phyloP scores from a whole-genome alignment of 2,797 vertebrate species.

The Sphenopsis melanotis region DNA sequence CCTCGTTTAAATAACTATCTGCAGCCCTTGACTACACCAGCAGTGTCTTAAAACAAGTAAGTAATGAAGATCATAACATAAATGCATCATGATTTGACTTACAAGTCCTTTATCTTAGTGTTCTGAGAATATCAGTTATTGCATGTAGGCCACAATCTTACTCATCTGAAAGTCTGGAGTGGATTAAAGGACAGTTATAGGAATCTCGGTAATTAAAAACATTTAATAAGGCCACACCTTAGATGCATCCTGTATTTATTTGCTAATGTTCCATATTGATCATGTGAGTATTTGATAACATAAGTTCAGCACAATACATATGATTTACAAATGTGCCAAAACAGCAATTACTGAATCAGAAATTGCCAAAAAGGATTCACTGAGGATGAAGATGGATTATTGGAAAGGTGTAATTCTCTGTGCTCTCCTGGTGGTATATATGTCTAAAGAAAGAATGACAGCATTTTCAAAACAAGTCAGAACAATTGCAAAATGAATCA shows the following conservation, averaged over 20 bases:
- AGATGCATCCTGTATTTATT: background rate
- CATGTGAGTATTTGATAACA: conserved; percentile 28
- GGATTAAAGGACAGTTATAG: conserved; percentile 1
- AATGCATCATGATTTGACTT: background rate
- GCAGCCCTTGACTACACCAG: background rate
- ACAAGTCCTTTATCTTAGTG: background rate
- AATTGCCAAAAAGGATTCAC: background rate
- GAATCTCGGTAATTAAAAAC: conserved; percentile 21
- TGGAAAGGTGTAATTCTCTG: background rate
- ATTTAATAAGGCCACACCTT: background rate
- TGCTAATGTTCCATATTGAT: conserved; percentile 18
- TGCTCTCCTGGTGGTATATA: background rate
- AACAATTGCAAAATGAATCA: background rate
- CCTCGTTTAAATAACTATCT: background rate
- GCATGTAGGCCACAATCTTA: background rate
- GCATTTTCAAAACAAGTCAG: background rate
- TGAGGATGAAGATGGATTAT: background rate
- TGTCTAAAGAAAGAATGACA: background rate
- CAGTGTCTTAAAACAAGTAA: background rate
- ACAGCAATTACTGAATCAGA: background rate
- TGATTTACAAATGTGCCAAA: conserved; percentile 22
- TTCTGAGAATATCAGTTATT: background rate
- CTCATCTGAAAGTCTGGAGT: background rate
- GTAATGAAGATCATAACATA: background rate
- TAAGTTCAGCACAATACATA: conserved; percentile 17